phyloP scores from a whole-genome alignment of 2,113 vertebrate genomes.

The Cacatua alba region DNA sequence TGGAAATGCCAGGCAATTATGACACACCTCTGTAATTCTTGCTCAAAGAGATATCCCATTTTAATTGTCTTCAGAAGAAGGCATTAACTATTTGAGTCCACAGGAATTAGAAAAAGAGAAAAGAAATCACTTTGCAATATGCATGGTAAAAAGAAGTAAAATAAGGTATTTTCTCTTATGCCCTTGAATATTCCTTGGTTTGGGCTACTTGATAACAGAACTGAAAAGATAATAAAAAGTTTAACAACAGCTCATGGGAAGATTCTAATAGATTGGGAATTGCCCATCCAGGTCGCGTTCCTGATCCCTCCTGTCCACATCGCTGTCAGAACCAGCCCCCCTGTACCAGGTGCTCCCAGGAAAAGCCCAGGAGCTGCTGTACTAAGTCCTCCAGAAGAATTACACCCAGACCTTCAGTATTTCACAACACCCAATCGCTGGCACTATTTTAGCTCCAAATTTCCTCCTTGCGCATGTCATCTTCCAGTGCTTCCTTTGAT shows the following conservation, averaged over 20 bases:
- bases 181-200: neutral
- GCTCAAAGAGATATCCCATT: neutral
- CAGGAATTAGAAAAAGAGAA: too few species aligned
- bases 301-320: neutral
- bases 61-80: neutral
- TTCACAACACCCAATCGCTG: neutral
- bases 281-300: neutral
- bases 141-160: neutral
- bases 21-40: neutral
- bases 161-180: neutral
- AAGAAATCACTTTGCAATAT: neutral
- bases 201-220: neutral
- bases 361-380: neutral
- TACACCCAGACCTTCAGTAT: neutral
- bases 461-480: neutral
- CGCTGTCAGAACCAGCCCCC: neutral
- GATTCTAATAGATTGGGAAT: neutral
- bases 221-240: neutral
- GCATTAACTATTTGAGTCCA: neutral
- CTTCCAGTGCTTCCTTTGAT: neutral
- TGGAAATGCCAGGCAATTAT: slow-evolving; percentile 2
- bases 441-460: neutral
- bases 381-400: neutral
- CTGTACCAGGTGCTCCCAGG: neutral
- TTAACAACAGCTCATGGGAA: neutral